Evolutionary conservation across 64 coral and sea anemone genomes (phyloP).

Genomic region (Cladopsammia gracilis): DNA sequence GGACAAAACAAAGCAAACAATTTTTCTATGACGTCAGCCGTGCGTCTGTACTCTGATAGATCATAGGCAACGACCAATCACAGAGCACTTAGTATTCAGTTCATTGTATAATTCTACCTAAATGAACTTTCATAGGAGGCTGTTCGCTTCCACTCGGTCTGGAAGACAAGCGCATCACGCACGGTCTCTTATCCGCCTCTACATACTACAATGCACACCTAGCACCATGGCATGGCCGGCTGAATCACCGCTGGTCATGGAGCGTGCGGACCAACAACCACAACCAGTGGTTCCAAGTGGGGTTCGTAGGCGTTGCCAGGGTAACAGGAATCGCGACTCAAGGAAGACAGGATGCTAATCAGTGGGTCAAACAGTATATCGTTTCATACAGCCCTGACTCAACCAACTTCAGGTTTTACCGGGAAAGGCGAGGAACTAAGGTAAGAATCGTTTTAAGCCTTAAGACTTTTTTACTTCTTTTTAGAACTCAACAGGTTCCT

Average conservation of each 20-base stretch:
- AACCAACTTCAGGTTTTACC: conserved; percentile 32
- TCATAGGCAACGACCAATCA: no score
- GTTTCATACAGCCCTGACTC: conserved; percentile 31
- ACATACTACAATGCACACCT: conserved; percentile 31
- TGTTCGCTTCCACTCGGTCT: conserved; percentile 59
- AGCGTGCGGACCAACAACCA: conserved; percentile 8
- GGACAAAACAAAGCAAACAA: no score
- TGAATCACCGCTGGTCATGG: conserved; percentile 47
- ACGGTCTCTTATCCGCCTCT: conserved; percentile 41
- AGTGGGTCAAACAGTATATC: conserved; percentile 60
- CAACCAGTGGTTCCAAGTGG: conserved; percentile 59
- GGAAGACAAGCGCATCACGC: conserved; percentile 48
- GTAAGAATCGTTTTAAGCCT: neutral
- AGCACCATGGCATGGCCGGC: conserved; percentile 31
- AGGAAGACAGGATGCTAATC: conserved; percentile 49
- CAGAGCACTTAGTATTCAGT: no score
- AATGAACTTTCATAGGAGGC: neutral
- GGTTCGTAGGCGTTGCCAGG: conserved; percentile 26
- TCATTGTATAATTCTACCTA: no score
- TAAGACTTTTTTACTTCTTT: neutral
- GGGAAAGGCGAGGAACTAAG: conserved; percentile 18
- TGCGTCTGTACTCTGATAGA: no score
- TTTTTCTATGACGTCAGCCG: no score
- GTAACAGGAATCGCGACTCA: conserved; percentile 62
- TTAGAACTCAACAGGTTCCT: no score